phyloP scores from a whole-genome alignment of 2,113 vertebrate genomes.

The Tricholaema leucomelas region DNA sequence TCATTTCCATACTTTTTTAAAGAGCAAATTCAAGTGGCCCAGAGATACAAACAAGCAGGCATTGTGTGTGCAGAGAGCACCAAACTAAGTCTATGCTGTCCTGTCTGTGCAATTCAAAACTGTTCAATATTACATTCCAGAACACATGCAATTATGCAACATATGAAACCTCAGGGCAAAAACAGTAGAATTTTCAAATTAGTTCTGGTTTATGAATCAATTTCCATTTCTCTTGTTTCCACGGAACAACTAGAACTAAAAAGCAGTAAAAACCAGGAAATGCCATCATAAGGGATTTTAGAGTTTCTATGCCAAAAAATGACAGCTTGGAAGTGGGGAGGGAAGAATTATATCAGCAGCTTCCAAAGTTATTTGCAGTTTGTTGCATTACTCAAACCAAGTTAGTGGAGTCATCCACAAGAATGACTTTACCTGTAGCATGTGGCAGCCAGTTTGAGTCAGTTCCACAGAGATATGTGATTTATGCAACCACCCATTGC shows the following conservation, averaged over 20 bases:
- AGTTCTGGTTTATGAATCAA: constrained; percentile 44
- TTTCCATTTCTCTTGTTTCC: constrained; percentile 25
- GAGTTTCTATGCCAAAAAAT: not conserved
- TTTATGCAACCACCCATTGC: not conserved
- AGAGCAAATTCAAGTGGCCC: not conserved
- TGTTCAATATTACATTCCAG: constrained; percentile 20
- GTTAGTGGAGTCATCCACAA: not conserved
- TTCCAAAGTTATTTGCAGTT: not conserved
- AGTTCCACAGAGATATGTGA: not conserved
- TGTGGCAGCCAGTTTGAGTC: not conserved
- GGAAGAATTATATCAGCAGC: not conserved
- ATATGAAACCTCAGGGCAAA: not conserved
- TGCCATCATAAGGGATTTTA: not conserved
- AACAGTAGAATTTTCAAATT: constrained; percentile 16
- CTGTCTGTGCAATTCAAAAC: not conserved
- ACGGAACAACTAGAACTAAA: constrained; percentile 18
- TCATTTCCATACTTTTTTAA: not conserved
- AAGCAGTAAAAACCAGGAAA: not conserved
- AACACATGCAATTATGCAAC: constrained; percentile 7
- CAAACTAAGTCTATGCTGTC: not conserved
- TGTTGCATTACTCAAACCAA: not conserved
- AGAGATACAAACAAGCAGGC: not conserved
- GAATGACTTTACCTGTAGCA: fast-evolving
- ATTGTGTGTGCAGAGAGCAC: not conserved
- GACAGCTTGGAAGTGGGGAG: not conserved